phyloP scores from a whole-genome alignment of 2,797 vertebrate genomes.

The Cynopterus sphinx region DNA sequence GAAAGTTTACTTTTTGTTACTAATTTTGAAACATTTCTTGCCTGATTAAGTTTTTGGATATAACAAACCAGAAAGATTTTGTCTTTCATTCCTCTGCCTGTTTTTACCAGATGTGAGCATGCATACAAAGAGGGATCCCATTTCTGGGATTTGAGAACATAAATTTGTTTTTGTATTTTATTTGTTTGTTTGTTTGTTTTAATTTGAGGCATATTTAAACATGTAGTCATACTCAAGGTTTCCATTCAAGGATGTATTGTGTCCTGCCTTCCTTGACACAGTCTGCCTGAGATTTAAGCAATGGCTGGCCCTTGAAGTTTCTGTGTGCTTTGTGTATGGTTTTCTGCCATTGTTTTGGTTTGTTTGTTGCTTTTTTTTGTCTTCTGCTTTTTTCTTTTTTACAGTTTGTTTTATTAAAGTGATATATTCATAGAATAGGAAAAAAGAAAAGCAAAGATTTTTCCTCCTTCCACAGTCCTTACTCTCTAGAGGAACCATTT shows the following conservation, averaged over 20 bases:
- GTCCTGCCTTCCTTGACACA: not conserved
- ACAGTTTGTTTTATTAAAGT: constrained; percentile 14
- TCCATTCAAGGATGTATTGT: not conserved
- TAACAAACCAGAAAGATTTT: not conserved
- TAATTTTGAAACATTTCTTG: not conserved
- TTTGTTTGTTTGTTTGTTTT: not conserved
- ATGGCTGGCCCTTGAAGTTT: not conserved
- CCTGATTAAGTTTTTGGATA: not conserved
- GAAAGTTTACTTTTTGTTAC: not conserved
- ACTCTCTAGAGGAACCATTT: not conserved
- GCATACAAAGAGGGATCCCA: not conserved
- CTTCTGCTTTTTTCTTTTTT: not conserved
- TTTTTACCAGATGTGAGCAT: not conserved
- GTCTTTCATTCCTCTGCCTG: not conserved
- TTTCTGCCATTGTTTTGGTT: not conserved
- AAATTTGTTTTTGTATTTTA: not conserved
- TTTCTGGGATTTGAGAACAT: not conserved
- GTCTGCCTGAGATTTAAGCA: not conserved
- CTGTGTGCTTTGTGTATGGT: not conserved
- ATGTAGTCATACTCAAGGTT: not conserved
- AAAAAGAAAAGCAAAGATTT: not conserved
- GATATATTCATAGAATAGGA: not conserved
- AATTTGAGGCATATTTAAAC: not conserved
- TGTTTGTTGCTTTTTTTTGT: not conserved
- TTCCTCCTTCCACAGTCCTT: not conserved